A percentile compares a stretch with the other conserved stretches of the same genome.
phyloP scores from a whole-genome alignment of 2,797 vertebrate genomes.

The Karalla daura region DNA sequence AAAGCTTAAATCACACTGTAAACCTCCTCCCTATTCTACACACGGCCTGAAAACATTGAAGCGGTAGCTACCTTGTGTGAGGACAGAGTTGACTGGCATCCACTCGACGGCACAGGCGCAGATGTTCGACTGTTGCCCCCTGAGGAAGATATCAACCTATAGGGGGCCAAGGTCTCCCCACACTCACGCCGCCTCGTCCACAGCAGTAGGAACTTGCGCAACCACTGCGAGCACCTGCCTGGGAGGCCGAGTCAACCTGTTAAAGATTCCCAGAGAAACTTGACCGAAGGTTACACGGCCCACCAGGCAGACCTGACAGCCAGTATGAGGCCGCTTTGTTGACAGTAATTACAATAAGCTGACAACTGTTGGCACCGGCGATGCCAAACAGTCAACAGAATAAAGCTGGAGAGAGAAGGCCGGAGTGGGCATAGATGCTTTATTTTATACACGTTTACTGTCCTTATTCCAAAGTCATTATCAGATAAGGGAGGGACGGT shows the following conservation, averaged over 20 bases:
- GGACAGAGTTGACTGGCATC: conserved; percentile 31
- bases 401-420: background rate
- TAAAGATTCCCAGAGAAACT: conserved; percentile 30
- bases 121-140: conserved; percentile 15
- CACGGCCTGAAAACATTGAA: background rate
- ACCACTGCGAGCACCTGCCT: conserved; percentile 27
- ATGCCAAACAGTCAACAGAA: background rate
- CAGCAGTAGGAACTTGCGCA: conserved; percentile 30
- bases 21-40: background rate
- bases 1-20: background rate
- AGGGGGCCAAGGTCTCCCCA: background rate
- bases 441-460: conserved; percentile 1
- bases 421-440: background rate
- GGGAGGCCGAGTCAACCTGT: conserved; percentile 1
- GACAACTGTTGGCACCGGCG: background rate
- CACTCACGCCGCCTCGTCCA: conserved; percentile 7
- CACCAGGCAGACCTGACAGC: conserved; percentile 15
- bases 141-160: conserved; percentile 22
- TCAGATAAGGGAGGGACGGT: conserved; percentile 10
- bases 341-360: conserved; percentile 7
- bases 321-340: conserved; percentile 18
- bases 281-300: conserved; percentile 46
- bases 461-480: background rate
- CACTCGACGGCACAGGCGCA: conserved; percentile 11
- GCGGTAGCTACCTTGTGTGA: conserved; percentile 55